Base-by-base conservation (phyloP, 2,113 vertebrate genomes). In the Lipotes vexillifer region DNA sequence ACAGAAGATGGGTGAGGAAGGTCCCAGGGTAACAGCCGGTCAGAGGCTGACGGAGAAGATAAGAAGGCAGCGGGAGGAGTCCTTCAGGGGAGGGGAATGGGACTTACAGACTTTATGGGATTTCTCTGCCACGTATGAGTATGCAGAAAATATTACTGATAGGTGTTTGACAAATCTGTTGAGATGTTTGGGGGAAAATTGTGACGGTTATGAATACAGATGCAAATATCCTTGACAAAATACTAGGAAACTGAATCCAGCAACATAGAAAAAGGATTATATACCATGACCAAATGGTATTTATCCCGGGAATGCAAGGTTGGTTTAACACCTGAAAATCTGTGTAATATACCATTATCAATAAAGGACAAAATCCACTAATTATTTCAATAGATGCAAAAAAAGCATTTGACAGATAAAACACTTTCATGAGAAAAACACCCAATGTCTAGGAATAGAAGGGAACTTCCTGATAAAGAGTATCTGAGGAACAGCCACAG, bases 121-220 rank as follows among this genome's bases (percentile, higher is more conserved):
- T n/a, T 41, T 23, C 78, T n/a, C 21, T 36, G n/a, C 2, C 1
- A 18, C 2, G 2, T 0, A 0, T 1, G n/a, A 10, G 27, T 0
- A 5, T 0, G 18, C 86, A 13, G 77, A 44, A 44, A n/a, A 9
- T 17, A 31, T 3, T 17, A n/a, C 17, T 5, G 2, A 25, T 6
- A 27, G 33, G 27, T 11, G 36, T 17, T 18, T 44, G 57, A 41
- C 41, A 20, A 41, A 68, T 9, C 31, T 15, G 5, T 14, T 14
- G 41, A 63, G 59, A 71, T 0, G 5, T 46, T 0, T 29, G 4
- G 6, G 55, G 11, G 29, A 0, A 20, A 31, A 23, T 3, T 29
- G 36, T 10, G 23, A 55, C 86, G 31, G 11, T 74, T 82, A n/a
- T 0, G 11, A 23, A 21, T 8, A 23, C 0, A 74, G 11, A 6